Evolutionary conservation across 1,140 invertebrate species (phyloP).

Genomic region (Meloidogyne hapla): DNA sequence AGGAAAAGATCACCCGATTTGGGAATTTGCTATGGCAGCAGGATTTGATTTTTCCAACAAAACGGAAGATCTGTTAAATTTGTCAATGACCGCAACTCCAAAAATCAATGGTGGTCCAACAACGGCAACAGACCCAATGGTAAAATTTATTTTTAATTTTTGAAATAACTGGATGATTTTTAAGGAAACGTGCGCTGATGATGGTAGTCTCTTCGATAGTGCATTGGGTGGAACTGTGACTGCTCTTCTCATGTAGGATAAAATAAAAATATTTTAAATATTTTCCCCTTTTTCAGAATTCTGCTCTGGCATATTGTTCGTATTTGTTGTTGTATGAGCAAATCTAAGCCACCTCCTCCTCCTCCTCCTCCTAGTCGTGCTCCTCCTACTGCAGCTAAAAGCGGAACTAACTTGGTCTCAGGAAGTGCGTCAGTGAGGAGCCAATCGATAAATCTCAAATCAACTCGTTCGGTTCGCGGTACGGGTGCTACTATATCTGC

Average conservation of each 20-base stretch:
- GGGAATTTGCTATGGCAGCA: too few species aligned
- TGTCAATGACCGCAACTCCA: too few species aligned
- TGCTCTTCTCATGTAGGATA: not conserved
- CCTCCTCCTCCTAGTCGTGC: not conserved
- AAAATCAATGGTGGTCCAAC: not conserved
- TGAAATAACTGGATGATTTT: not conserved
- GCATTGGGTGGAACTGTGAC: not conserved
- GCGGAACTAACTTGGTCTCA: too few species aligned
- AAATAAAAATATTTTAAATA: not conserved
- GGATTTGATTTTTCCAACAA: too few species aligned
- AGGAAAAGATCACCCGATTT: too few species aligned
- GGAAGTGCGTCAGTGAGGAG: not conserved
- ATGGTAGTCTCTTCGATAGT: constrained; percentile 5
- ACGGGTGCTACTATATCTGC: not conserved
- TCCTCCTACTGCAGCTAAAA: not conserved
- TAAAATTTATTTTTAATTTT: not conserved
- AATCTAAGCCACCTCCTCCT: not conserved
- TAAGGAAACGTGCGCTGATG: not conserved
- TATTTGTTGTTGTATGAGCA: not conserved
- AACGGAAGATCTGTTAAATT: too few species aligned
- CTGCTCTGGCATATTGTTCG: not conserved
- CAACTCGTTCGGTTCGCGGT: not conserved
- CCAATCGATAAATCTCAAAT: not conserved
- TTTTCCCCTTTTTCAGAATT: not conserved
- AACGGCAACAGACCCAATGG: not conserved